Percentiles rank a stretch among this genome's conserved stretches.
Conservation (phyloP, 1,140 invertebrate genomes). For the Drosophila mojavensis region DNA sequence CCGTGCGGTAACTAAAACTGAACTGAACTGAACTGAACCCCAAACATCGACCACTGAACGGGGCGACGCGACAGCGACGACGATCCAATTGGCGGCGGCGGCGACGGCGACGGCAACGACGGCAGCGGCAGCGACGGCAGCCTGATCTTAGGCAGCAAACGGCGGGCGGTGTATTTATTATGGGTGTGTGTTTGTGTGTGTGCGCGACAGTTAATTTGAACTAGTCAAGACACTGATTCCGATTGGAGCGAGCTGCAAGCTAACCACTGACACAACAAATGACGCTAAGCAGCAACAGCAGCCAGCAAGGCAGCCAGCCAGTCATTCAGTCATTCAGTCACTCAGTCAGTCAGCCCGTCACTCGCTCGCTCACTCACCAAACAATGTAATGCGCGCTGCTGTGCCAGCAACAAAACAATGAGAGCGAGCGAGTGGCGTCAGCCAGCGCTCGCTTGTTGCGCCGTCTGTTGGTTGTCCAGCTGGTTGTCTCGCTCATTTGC, state of each 20-base stretch:
- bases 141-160: conserved; percentile 4
- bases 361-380: conserved; percentile 16
- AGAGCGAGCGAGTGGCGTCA: conserved; percentile 6
- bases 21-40: conserved; percentile 32
- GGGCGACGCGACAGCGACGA: not conserved
- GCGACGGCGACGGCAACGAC: not conserved
- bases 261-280: conserved; percentile 35
- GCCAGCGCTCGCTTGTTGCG: conserved; percentile 39
- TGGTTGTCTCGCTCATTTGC: conserved; percentile 23
- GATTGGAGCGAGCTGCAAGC: conserved; percentile 35
- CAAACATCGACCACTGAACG: conserved; percentile 27
- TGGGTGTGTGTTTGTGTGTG: not conserved
- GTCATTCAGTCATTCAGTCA: too few relatives aligned
- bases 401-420: conserved; percentile 34
- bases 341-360: not conserved
- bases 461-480: not conserved
- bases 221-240: conserved; percentile 33
- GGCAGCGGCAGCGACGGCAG: not conserved
- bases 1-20: conserved; percentile 48
- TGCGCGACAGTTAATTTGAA: conserved; percentile 30
- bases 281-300: not conserved
- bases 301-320: too few relatives aligned
- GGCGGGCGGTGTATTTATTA: conserved; percentile 6
- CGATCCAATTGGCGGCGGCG: conserved; percentile 27
- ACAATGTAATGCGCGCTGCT: conserved; percentile 18